Conservation (phyloP, 2,113 vertebrate species). For the Chascanopsetta lugubris region DNA sequence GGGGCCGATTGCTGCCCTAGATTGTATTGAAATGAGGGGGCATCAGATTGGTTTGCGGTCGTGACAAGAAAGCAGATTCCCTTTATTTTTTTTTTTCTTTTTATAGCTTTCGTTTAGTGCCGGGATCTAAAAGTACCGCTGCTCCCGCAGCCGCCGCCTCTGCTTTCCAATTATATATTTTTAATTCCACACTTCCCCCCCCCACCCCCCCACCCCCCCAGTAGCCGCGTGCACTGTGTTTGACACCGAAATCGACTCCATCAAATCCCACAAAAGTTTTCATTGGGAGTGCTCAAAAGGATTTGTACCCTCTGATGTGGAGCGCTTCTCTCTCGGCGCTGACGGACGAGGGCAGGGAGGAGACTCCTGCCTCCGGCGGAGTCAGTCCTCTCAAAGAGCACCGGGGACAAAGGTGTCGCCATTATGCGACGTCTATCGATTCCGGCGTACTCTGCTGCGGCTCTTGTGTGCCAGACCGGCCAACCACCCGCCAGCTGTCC, state of each 20-base stretch:
- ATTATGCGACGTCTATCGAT: constrained; percentile 64
- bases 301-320: background rate
- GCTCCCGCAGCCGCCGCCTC: background rate
- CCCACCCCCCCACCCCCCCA: background rate
- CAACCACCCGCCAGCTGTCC: constrained; percentile 62
- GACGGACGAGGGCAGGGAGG: constrained; percentile 11
- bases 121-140: constrained; percentile 7
- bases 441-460: constrained; percentile 43
- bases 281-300: background rate
- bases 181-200: background rate
- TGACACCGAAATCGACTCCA: background rate
- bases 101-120: constrained; percentile 10
- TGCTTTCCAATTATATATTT: constrained; percentile 11
- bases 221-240: background rate
- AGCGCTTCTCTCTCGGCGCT: constrained; percentile 5
- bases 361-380: constrained; percentile 7
- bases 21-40: constrained; percentile 65
- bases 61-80: constrained; percentile 48
- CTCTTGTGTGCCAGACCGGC: constrained; percentile 42
- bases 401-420: constrained; percentile 45
- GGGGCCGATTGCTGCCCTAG: constrained; percentile 44
- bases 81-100: background rate
- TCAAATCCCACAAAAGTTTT: background rate
- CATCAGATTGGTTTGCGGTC: constrained; percentile 58
- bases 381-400: constrained; percentile 26